Conservation (phyloP, 2,113 vertebrate species). For the Carettochelys insculpta region DNA sequence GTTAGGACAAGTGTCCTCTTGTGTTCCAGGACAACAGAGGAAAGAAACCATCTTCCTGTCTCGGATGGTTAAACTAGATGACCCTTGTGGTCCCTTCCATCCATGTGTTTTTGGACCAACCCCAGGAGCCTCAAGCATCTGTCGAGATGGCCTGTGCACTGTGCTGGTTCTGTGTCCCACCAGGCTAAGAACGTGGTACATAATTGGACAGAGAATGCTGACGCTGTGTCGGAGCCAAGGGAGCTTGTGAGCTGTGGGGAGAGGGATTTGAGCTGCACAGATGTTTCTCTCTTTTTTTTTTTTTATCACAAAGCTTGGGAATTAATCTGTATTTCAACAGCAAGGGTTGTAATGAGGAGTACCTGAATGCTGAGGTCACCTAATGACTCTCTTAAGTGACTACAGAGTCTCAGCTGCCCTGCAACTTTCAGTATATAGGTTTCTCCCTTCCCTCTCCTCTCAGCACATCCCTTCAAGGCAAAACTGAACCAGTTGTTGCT, state of each 20-base stretch:
- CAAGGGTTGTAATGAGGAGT: neutral
- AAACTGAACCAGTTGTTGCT: neutral
- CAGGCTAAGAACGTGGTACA: neutral
- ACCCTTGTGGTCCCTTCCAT: neutral
- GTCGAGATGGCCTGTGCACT: neutral
- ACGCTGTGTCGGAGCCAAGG: neutral
- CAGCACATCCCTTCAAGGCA: neutral
- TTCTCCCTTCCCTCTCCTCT: too few relatives aligned
- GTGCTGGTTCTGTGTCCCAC: neutral
- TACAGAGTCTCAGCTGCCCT: neutral
- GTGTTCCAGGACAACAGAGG: neutral
- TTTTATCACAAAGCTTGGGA: neutral
- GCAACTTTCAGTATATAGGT: neutral
- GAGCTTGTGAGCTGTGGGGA: neutral
- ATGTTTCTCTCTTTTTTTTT: neutral
- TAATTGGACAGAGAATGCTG: neutral
- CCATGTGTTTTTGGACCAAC: neutral
- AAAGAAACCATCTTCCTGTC: neutral
- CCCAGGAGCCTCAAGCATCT: neutral
- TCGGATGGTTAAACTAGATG: neutral
- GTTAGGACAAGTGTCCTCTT: neutral
- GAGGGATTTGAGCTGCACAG: neutral
- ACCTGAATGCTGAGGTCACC: neutral
- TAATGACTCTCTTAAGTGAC: neutral
- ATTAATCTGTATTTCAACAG: neutral